Evolutionary conservation across 2,113 vertebrate genomes (phyloP).

Genomic region (Hemiprocne comata): DNA sequence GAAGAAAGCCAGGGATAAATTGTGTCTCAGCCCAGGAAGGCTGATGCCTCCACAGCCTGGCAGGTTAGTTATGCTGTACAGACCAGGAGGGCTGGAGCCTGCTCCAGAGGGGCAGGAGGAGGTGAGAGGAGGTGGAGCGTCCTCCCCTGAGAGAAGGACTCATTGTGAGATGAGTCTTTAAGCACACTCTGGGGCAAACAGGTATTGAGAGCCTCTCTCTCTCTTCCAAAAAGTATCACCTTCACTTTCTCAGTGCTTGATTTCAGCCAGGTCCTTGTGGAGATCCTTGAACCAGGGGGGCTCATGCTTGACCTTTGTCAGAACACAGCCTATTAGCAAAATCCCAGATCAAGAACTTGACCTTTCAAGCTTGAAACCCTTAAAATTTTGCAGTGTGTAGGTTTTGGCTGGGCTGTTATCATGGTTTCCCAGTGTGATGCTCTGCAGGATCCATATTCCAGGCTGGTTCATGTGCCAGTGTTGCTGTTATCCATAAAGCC

Average conservation of each 20-base stretch:
- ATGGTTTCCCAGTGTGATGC: neutral
- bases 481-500: neutral
- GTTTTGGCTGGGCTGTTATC: neutral
- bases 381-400: neutral
- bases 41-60: neutral
- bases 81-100: neutral
- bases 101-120: too few species aligned
- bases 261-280: neutral
- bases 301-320: neutral
- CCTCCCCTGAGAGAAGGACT: neutral
- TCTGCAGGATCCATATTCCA: neutral
- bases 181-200: fast-evolving
- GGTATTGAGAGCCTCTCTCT: too few species aligned
- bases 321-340: neutral
- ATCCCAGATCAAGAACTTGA: neutral
- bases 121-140: neutral
- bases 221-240: too few species aligned
- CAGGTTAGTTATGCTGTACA: neutral
- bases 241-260: neutral
- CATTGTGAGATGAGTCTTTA: neutral
- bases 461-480: neutral
- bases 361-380: neutral
- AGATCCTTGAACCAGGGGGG: neutral
- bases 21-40: neutral
- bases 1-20: neutral